phyloP scores from a whole-genome alignment of 2,797 vertebrate genomes.

The Tarsius wallacei region DNA sequence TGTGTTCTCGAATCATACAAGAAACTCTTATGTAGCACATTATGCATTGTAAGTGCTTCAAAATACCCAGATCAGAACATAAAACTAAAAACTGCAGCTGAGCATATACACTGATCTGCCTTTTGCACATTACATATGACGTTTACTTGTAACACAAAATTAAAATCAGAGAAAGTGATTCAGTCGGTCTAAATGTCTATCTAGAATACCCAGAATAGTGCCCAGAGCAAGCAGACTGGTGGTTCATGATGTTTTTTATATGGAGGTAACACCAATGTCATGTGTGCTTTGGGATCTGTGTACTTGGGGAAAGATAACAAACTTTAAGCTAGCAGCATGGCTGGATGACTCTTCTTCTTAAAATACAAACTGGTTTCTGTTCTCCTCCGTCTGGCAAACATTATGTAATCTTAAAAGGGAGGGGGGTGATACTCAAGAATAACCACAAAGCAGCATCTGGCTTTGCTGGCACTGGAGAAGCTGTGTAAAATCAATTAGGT shows the following conservation, averaged over 20 bases:
- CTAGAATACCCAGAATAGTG: neutral
- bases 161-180: neutral
- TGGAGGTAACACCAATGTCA: neutral
- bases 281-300: neutral
- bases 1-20: neutral
- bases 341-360: neutral
- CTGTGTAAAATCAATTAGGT: neutral
- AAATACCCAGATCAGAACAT: neutral
- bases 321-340: neutral
- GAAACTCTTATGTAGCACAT: neutral
- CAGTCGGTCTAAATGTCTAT: neutral
- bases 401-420: neutral
- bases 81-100: neutral
- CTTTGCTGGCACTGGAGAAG: neutral
- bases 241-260: neutral
- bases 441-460: neutral
- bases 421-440: neutral
- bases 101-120: accelerated
- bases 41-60: neutral
- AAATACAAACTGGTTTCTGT: neutral
- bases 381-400: neutral
- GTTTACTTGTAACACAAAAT: neutral
- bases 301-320: neutral
- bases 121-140: neutral
- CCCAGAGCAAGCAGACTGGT: neutral